Evolutionary conservation across 2,113 vertebrate genomes (phyloP).

Genomic region (Melozone crissalis): DNA sequence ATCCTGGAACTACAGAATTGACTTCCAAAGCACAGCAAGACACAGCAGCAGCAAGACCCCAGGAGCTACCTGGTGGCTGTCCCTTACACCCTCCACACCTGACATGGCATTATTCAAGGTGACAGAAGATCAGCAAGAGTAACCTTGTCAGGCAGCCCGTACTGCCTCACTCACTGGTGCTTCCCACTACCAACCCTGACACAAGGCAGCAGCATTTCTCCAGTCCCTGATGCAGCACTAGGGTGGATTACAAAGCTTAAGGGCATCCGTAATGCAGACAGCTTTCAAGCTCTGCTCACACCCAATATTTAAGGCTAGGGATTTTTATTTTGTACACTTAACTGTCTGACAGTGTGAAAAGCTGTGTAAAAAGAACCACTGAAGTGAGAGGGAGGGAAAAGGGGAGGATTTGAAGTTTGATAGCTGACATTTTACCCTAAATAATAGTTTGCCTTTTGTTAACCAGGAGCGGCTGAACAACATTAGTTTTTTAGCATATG

Average conservation of each 20-base stretch:
- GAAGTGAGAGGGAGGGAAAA: background rate
- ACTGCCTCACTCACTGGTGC: background rate
- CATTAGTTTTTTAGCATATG: background rate
- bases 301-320: background rate
- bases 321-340: background rate
- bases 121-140: background rate
- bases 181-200: background rate
- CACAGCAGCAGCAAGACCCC: background rate
- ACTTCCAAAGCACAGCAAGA: background rate
- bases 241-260: background rate
- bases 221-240: background rate
- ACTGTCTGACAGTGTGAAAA: background rate
- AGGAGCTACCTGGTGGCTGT: background rate
- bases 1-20: accelerated
- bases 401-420: background rate
- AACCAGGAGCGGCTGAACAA: background rate
- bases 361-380: background rate
- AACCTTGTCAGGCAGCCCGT: background rate
- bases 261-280: background rate
- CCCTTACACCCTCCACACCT: background rate
- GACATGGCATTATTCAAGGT: background rate
- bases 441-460: background rate
- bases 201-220: background rate
- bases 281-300: background rate
- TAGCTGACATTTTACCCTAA: background rate